Percentiles rank a stretch among this genome's conserved stretches.
phyloP scores from a whole-genome alignment of 2,888 invertebrate genomes.

The Magallana nippona region DNA sequence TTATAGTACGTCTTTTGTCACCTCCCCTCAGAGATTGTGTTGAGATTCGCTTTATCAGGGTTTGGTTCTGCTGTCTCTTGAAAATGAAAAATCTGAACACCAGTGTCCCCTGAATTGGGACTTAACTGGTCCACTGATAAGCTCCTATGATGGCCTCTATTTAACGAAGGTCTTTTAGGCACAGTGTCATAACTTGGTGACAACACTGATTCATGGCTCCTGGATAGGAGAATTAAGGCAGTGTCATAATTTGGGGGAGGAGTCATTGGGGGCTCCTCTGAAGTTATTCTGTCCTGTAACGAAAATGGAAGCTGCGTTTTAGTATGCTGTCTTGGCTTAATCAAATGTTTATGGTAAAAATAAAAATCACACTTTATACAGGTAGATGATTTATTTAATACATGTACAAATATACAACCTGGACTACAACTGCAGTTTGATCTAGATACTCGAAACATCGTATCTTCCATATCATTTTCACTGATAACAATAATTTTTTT shows the following conservation, averaged over 20 bases:
- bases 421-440: no score
- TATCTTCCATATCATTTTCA: no score
- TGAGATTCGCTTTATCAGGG: slow-evolving; percentile 8
- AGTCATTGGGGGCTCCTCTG: slow-evolving; percentile 64
- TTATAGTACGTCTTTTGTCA: background rate
- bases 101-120: slow-evolving; percentile 15
- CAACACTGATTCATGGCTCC: slow-evolving; percentile 70
- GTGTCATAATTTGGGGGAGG: slow-evolving; percentile 75
- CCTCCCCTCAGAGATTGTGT: background rate
- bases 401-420: no score
- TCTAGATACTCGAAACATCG: no score
- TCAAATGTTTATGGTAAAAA: no score
- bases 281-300: slow-evolving; percentile 57
- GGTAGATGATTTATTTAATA: no score
- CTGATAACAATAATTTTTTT: no score
- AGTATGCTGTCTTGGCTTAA: no score
- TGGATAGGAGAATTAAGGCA: slow-evolving; percentile 69
- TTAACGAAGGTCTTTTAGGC: slow-evolving; percentile 42
- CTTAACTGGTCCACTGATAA: slow-evolving; percentile 53
- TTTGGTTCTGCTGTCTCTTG: slow-evolving; percentile 9
- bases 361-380: no score
- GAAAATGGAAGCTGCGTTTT: no score
- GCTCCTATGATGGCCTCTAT: slow-evolving; percentile 49
- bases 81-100: slow-evolving; percentile 20
- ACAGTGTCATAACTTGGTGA: slow-evolving; percentile 28